These are phyloP conservation scores for Taenioides sp. DNA, from an alignment of 2,797 vertebrate species.

Conservation along the genomic window DNA sequence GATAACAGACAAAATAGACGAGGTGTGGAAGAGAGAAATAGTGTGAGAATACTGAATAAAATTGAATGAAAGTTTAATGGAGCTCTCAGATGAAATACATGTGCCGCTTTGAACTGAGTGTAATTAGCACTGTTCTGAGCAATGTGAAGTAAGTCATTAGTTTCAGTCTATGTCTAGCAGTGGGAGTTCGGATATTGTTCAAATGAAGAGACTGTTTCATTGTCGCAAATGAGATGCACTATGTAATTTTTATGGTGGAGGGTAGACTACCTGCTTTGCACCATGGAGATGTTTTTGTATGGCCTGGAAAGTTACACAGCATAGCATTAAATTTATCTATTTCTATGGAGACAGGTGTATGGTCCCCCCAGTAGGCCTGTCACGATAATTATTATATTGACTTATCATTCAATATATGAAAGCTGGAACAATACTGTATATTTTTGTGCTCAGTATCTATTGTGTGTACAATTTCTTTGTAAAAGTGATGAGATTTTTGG, in stretches of 20 bases:
- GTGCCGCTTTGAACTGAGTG: not conserved
- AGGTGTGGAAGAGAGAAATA: slow-evolving; percentile 14
- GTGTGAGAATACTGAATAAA: slow-evolving; percentile 10
- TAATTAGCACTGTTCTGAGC: not conserved
- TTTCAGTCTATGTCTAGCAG: not conserved
- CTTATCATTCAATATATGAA: too few relatives aligned
- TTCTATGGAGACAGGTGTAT: too few relatives aligned
- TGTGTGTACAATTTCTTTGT: too few relatives aligned
- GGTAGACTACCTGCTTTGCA: too few relatives aligned
- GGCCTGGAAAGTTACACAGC: too few relatives aligned
- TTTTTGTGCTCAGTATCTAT: too few relatives aligned
- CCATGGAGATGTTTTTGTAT: too few relatives aligned
- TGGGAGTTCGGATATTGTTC: not conserved
- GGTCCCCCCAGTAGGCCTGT: too few relatives aligned
- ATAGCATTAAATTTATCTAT: too few relatives aligned
- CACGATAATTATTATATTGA: too few relatives aligned
- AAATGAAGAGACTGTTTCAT: not conserved
- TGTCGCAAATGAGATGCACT: not conserved
- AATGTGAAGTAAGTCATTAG: not conserved
- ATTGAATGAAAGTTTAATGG: slow-evolving; percentile 1
- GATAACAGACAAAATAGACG: not conserved
- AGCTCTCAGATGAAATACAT: slow-evolving; percentile 7
- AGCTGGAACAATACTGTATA: too few relatives aligned
- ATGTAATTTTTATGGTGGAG: not conserved
- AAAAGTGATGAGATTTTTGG: too few relatives aligned